A percentile compares a stretch with the other conserved stretches of the same genome.
These are phyloP conservation scores for Centropus unirufus DNA, from an alignment of 2,113 vertebrate species.

Conservation along the genomic window DNA sequence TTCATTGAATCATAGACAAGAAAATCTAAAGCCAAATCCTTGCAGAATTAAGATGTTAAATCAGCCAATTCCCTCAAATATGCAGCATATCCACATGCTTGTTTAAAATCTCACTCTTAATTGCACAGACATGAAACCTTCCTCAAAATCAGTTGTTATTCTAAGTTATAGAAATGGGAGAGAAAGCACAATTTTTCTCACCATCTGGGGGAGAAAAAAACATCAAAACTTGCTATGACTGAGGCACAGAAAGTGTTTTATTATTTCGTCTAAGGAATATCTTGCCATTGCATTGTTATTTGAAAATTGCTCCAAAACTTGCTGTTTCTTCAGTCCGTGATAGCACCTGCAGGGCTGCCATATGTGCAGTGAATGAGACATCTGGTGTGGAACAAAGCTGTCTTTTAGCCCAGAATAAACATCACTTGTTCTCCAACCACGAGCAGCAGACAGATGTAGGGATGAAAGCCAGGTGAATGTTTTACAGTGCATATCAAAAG, in stretches of 20 bases:
- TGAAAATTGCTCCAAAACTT: constrained; percentile 33
- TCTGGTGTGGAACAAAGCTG: constrained; percentile 52
- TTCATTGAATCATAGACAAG: background rate
- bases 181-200: background rate
- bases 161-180: background rate
- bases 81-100: background rate
- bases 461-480: constrained; percentile 25
- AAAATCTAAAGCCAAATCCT: background rate
- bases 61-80: background rate
- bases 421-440: constrained; percentile 8
- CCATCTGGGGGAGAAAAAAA: background rate
- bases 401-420: constrained; percentile 29
- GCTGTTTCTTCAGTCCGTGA: constrained; percentile 22
- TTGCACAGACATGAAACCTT: background rate
- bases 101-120: background rate
- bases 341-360: constrained; percentile 49
- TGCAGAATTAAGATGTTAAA: background rate
- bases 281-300: constrained; percentile 31
- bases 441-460: constrained; percentile 8
- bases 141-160: background rate
- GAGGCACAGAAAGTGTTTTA: background rate
- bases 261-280: constrained; percentile 11
- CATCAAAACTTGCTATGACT: background rate
- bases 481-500: background rate
- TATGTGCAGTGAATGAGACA: constrained; percentile 26